phyloP scores from a whole-genome alignment of 1,140 invertebrate species.

The Mamestra configurata region DNA sequence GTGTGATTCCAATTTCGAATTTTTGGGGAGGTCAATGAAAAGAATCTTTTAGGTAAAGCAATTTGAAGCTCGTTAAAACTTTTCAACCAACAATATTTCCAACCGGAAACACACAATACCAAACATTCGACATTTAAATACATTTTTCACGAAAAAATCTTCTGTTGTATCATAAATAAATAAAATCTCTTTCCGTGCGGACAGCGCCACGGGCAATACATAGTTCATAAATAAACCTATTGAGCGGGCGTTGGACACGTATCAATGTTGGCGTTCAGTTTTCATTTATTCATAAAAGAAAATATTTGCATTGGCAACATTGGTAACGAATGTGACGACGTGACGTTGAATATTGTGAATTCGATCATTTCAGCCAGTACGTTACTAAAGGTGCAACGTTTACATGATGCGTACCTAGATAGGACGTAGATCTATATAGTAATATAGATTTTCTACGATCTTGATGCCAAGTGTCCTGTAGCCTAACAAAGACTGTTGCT shows the following conservation, averaged over 20 bases:
- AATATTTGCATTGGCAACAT: slow-evolving; percentile 37
- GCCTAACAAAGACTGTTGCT: no score
- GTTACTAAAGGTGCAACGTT: neutral
- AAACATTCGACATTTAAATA: neutral
- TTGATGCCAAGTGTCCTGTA: no score
- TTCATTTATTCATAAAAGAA: slow-evolving; percentile 45
- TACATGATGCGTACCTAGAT: no score
- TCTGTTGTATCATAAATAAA: neutral
- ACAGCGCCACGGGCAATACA: neutral
- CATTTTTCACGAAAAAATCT: neutral
- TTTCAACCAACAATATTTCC: neutral
- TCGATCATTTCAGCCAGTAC: neutral
- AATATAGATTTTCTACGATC: neutral
- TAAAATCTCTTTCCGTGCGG: neutral
- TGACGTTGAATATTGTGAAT: slow-evolving; percentile 15
- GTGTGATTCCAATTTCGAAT: neutral
- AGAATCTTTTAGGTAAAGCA: neutral
- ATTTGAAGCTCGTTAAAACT: neutral
- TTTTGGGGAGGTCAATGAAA: neutral
- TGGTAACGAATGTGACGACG: slow-evolving; percentile 31
- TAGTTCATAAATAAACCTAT: slow-evolving; percentile 27
- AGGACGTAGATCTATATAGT: no score
- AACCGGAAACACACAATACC: neutral
- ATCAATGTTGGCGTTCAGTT: slow-evolving; percentile 38
- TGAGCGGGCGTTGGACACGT: slow-evolving; percentile 6